These are phyloP conservation scores for Paracentrotus lividus DNA, from an alignment of 53 echinoderm and acorn worm species.

Conservation along the genomic window DNA sequence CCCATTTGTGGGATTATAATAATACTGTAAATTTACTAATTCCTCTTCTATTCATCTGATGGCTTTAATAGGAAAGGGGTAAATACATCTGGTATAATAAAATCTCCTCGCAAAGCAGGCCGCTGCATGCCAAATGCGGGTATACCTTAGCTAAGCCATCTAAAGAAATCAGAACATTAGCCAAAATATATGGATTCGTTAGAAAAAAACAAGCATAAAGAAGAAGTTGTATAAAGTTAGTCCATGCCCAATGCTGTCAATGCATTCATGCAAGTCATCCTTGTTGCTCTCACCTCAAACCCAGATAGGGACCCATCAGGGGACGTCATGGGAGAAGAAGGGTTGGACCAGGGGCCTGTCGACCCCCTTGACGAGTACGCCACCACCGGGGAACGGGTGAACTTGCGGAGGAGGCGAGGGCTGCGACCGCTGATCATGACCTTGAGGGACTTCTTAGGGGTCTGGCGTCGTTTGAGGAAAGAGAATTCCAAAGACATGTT, in stretches of 20 bases:
- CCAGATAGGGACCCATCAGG: slow-evolving; percentile 59
- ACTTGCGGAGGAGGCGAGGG: slow-evolving; percentile 67
- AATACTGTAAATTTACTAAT: no score
- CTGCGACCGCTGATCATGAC: slow-evolving; percentile 69
- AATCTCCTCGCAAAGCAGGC: no score
- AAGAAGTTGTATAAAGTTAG: neutral
- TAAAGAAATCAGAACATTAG: neutral
- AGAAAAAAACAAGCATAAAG: neutral
- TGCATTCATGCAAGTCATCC: slow-evolving; percentile 1
- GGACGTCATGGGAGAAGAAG: slow-evolving; percentile 44
- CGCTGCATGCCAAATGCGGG: no score
- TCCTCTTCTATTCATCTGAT: no score
- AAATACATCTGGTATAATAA: no score
- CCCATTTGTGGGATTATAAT: no score
- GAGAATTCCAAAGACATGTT: slow-evolving; percentile 55
- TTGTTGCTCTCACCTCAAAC: slow-evolving; percentile 59
- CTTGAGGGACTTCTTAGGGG: slow-evolving; percentile 68
- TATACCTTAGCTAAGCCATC: no score
- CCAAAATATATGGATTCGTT: neutral
- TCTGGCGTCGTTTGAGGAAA: slow-evolving; percentile 62
- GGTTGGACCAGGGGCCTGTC: slow-evolving; percentile 38
- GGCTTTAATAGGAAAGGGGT: no score
- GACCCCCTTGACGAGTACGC: slow-evolving; percentile 61
- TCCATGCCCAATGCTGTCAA: neutral
- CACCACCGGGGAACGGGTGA: slow-evolving; percentile 64